Base-by-base conservation (phyloP, 2,797 vertebrate genomes). In the Naso thynnoides region DNA sequence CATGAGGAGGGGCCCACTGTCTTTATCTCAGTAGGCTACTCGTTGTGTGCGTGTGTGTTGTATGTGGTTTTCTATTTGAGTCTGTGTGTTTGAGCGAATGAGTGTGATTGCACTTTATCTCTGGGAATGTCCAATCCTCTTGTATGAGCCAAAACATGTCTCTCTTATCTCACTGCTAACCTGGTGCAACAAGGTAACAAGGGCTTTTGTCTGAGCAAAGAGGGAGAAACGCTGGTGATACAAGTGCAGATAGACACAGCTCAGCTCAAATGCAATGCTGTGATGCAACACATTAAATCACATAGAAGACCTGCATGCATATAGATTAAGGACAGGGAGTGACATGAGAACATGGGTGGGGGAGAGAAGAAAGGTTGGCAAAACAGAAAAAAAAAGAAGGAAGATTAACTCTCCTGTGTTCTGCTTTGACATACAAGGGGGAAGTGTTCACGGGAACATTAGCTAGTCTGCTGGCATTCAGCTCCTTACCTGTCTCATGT, bases 1-100 rank as follows among this genome's bases (percentile, higher is more conserved):
- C 81, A 85, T 15, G 45, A 79, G 53, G 27, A n/a, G 42, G 41
- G 42, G 41, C 23, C 27, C 36, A 21, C 26, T 1, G 66, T 71
- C 54, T 83, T 89, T 77, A 66, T 86, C 59, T 82, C 39, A 38
- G 65, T 56, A n/a, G n/a, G n/a, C n/a, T n/a, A 62, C 33, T 63
- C 47, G 7, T 10, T 11, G 44, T 44, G 26, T 48, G 44, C 21
- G 31, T 45, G 21, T 15, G n/a, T 15, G 41, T 24, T 8, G 38
- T 26, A 31, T 70, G 57, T 56, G 52, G 16, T 26, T 60, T 47
- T 33, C 4, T 6, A 31, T 54, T 39, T 55, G 15, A 58, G 50
- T 53, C 44, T 3, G 60, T 48, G 41, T 23, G 56, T 48, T 8
- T 69, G 23, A 44, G 14, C 48, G 19, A 76, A 52, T 64, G 53